phyloP scores from a whole-genome alignment of 2,797 vertebrate species.

The Hirundo rustica region DNA sequence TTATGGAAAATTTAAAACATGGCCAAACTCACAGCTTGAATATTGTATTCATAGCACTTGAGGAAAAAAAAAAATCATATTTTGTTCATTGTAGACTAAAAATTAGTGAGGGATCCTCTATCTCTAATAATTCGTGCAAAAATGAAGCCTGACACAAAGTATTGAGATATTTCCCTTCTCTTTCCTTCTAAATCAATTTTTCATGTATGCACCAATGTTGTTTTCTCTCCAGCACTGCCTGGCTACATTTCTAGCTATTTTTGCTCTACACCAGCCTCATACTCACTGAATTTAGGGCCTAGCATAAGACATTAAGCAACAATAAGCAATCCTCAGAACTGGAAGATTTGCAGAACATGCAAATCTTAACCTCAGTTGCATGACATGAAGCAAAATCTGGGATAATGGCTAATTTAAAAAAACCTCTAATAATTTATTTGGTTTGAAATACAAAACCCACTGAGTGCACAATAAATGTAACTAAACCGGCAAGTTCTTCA shows the following conservation, averaged over 20 bases:
- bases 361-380: background rate
- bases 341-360: background rate
- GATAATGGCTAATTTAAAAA: background rate
- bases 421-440: background rate
- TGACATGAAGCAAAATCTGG: background rate
- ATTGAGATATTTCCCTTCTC: background rate
- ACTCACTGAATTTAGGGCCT: background rate
- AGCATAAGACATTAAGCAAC: background rate
- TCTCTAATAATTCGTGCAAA: background rate
- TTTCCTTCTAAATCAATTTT: background rate
- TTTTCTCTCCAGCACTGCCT: background rate
- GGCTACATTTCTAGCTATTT: background rate
- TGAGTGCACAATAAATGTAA: background rate
- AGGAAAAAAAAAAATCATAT: background rate
- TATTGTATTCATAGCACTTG: slow-evolving; percentile 21
- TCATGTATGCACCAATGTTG: background rate
- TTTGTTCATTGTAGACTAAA: slow-evolving; percentile 17
- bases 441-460: background rate
- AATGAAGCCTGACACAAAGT: background rate
- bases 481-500: background rate
- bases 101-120: background rate
- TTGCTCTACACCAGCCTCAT: background rate
- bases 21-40: slow-evolving; percentile 52
- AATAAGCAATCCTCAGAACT: background rate
- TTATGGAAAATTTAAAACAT: slow-evolving; percentile 46